Conservation (phyloP, 2,888 invertebrate species). For the Acleris cristana region DNA sequence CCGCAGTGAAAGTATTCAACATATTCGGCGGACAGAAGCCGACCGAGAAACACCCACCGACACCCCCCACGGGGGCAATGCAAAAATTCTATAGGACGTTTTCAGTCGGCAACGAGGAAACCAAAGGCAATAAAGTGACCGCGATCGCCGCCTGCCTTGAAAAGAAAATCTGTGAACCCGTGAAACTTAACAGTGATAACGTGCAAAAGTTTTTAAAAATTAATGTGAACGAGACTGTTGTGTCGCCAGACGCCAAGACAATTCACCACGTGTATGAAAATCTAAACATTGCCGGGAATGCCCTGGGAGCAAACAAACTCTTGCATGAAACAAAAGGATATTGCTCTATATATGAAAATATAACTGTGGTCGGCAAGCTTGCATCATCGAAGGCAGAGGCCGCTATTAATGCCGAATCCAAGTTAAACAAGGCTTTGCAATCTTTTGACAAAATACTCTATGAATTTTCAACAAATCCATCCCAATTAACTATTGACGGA, state of each 20-base stretch:
- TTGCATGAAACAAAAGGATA: slow-evolving; percentile 76
- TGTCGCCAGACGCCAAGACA: slow-evolving; percentile 56
- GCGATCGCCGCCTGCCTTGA: slow-evolving; percentile 78
- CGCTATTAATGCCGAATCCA: slow-evolving; percentile 58
- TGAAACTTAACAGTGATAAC: slow-evolving; percentile 66
- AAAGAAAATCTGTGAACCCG: slow-evolving; percentile 72
- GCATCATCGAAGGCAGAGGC: slow-evolving; percentile 43
- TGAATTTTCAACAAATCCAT: slow-evolving; percentile 68
- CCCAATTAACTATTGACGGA: slow-evolving; percentile 56
- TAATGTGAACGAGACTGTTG: slow-evolving; percentile 62
- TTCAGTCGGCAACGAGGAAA: slow-evolving; percentile 74
- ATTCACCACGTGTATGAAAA: slow-evolving; percentile 75
- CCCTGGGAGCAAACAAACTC: slow-evolving; percentile 52
- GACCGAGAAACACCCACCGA: slow-evolving; percentile 70
- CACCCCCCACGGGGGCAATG: slow-evolving; percentile 69
- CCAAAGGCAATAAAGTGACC: slow-evolving; percentile 76
- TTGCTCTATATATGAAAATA: slow-evolving; percentile 78
- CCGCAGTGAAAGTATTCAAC: slow-evolving; percentile 83
- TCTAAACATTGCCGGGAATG: slow-evolving; percentile 67
- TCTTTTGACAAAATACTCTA: slow-evolving; percentile 79
- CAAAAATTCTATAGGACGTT: slow-evolving; percentile 82
- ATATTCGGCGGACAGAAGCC: slow-evolving; percentile 83
- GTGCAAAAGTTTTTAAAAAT: slow-evolving; percentile 68
- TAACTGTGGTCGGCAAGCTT: slow-evolving; percentile 69
- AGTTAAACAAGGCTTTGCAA: slow-evolving; percentile 75